A percentile compares a stretch with the other conserved stretches of the same genome.
These are phyloP conservation scores for Rhynchonycteris naso DNA, from an alignment of 2,797 vertebrate species.

Conservation along the genomic window DNA sequence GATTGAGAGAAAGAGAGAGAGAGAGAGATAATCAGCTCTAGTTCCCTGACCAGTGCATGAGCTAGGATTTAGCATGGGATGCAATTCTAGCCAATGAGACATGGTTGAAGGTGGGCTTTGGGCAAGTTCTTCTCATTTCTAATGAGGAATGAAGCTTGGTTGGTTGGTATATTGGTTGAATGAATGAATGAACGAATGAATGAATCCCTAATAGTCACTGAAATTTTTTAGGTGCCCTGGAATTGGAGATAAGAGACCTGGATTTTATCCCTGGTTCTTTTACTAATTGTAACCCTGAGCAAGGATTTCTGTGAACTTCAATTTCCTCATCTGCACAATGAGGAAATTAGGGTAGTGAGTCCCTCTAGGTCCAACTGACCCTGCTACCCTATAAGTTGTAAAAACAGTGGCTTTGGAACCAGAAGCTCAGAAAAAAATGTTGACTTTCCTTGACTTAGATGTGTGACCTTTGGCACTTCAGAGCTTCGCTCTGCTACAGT, in stretches of 20 bases:
- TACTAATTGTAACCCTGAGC: background rate
- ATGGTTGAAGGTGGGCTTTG: background rate
- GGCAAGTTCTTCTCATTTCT: background rate
- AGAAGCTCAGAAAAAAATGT: background rate
- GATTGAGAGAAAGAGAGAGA: background rate
- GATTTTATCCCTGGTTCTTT: background rate
- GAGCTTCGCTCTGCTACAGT: background rate
- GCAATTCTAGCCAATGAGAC: background rate
- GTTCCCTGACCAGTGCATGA: background rate
- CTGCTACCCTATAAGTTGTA: background rate
- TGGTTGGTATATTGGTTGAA: background rate
- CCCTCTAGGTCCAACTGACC: background rate
- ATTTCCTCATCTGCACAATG: background rate
- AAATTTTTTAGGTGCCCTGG: background rate
- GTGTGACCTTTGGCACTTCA: background rate
- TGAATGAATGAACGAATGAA: background rate
- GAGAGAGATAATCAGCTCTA: background rate
- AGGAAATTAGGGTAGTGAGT: background rate
- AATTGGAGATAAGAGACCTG: background rate
- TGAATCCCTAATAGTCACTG: background rate
- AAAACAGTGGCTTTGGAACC: background rate
- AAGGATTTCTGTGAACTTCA: background rate
- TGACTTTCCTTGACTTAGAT: background rate
- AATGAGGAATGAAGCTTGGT: background rate
- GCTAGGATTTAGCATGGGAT: background rate